phyloP scores from a whole-genome alignment of 1,140 invertebrate genomes.

The Pseudomyrmex cubaensis region DNA sequence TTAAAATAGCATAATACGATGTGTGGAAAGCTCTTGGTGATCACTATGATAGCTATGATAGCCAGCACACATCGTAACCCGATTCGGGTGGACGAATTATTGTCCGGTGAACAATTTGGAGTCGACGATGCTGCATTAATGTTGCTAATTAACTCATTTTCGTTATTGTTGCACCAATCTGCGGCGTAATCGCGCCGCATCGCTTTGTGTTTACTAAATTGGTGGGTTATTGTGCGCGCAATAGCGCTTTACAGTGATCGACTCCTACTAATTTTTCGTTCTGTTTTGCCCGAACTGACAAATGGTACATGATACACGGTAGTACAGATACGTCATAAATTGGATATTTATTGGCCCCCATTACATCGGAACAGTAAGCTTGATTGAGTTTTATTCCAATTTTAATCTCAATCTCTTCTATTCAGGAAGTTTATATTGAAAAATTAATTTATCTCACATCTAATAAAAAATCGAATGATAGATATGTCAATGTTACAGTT shows the following conservation, averaged over 20 bases:
- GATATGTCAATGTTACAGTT: no score
- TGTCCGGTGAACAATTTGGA: constrained; percentile 57
- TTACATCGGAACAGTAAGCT: background rate
- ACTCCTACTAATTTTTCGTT: constrained; percentile 4
- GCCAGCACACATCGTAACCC: constrained; percentile 40
- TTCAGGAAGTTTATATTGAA: no score
- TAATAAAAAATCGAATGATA: no score
- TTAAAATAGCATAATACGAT: constrained; percentile 9
- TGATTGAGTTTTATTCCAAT: background rate
- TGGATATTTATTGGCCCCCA: no score
- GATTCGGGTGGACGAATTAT: constrained; percentile 51
- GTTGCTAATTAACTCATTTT: constrained; percentile 62
- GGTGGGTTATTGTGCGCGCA: constrained; percentile 5
- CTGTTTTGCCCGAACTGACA: background rate
- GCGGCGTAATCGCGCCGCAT: constrained; percentile 47
- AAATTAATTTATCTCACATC: no score
- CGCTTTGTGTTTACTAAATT: constrained; percentile 51
- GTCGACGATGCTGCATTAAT: constrained; percentile 59
- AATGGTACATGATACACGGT: background rate
- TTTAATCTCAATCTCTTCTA: background rate
- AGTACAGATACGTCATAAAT: background rate
- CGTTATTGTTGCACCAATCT: constrained; percentile 58
- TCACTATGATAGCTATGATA: constrained; percentile 25
- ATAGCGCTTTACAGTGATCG: constrained; percentile 4
- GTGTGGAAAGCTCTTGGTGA: background rate